phyloP scores from a whole-genome alignment of 2,113 vertebrate species.

The Tympanuchus pallidicinctus region DNA sequence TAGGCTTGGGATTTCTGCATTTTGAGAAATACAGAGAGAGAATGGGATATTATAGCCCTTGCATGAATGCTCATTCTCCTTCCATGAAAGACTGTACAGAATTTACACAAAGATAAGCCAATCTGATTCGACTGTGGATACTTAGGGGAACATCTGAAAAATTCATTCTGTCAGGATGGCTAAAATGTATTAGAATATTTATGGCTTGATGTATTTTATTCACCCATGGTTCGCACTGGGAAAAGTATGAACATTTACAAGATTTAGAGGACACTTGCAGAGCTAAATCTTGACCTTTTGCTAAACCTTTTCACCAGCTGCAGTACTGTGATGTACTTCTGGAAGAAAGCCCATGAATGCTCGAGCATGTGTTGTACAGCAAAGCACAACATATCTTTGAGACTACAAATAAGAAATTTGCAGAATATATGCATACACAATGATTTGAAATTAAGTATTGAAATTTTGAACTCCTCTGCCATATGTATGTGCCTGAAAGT shows the following conservation, averaged over 20 bases:
- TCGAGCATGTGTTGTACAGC: background rate
- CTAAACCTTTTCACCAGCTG: background rate
- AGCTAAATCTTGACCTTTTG: background rate
- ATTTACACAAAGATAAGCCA: slow-evolving; percentile 6
- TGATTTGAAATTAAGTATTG: background rate
- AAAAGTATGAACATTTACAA: slow-evolving; percentile 8
- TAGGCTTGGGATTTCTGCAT: background rate
- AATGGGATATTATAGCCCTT: background rate
- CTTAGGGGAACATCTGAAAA: background rate
- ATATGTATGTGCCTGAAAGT: background rate
- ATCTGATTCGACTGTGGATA: background rate
- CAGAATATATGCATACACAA: background rate
- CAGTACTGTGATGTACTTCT: background rate
- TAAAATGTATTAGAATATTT: slow-evolving; percentile 4
- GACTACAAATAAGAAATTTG: background rate
- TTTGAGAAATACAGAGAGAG: background rate
- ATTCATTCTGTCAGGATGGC: background rate
- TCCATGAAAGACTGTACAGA: background rate
- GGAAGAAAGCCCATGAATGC: background rate
- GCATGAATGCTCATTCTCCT: background rate
- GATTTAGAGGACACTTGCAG: background rate
- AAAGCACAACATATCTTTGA: background rate
- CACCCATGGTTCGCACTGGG: background rate
- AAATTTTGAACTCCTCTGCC: background rate
- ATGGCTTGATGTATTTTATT: background rate